These are phyloP conservation scores for Pegoplata infirma DNA, from an alignment of 2,888 invertebrate genomes.

Conservation along the genomic window DNA sequence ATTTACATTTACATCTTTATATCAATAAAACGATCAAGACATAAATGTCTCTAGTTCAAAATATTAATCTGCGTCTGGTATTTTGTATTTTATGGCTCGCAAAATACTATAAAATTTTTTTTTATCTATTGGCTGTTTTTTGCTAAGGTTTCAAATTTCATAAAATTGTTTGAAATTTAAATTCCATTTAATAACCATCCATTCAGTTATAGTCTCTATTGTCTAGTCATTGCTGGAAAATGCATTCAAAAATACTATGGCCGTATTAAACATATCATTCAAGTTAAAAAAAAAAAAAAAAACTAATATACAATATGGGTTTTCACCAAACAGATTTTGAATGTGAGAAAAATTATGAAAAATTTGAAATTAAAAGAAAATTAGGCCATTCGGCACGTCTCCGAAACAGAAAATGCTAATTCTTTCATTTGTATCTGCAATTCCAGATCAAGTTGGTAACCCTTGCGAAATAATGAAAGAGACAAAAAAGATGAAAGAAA, in stretches of 20 bases:
- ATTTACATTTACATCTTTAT: slow-evolving; percentile 39
- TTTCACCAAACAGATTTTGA: too few relatives aligned
- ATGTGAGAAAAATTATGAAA: too few relatives aligned
- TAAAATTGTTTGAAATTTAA: slow-evolving; percentile 55
- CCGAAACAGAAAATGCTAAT: too few relatives aligned
- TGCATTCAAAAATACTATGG: slow-evolving; percentile 39
- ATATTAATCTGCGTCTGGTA: slow-evolving; percentile 2
- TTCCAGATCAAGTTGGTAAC: too few relatives aligned
- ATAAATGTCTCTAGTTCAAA: background rate
- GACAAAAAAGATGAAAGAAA: too few relatives aligned
- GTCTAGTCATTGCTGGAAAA: slow-evolving; percentile 43
- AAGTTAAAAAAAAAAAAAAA: slow-evolving; percentile 13
- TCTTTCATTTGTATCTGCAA: too few relatives aligned
- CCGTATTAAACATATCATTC: slow-evolving; percentile 22
- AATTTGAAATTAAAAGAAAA: too few relatives aligned
- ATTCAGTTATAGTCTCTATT: slow-evolving; percentile 37
- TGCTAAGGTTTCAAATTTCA: slow-evolving; percentile 42
- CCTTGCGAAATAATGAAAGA: too few relatives aligned
- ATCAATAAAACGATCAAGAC: slow-evolving; percentile 38
- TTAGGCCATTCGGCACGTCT: too few relatives aligned
- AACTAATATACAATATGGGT: too few relatives aligned
- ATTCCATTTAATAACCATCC: slow-evolving; percentile 56
- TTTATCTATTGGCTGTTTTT: background rate
- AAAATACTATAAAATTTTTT: too few relatives aligned
- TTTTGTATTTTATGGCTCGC: background rate